Evolutionary conservation across 2,888 invertebrate genomes (phyloP).

Genomic region (Lissocephala sabroskyi): DNA sequence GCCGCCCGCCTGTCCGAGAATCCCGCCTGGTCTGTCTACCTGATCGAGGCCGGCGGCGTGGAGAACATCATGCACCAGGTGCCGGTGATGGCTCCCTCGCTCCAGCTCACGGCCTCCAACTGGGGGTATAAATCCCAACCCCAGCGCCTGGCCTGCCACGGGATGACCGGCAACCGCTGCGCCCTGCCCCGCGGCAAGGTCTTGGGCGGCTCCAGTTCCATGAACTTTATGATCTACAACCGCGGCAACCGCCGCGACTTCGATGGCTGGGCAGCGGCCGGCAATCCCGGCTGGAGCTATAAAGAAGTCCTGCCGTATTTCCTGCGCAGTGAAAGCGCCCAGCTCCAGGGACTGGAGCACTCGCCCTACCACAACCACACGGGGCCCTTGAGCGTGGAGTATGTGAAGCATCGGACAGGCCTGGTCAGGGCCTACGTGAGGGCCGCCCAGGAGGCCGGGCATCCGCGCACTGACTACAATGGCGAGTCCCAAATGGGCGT

Average conservation of each 20-base stretch:
- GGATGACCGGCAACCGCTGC: constrained; percentile 71
- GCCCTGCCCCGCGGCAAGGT: constrained; percentile 75
- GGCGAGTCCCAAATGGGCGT: constrained; percentile 78
- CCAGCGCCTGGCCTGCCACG: constrained; percentile 76
- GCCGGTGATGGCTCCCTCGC: constrained; percentile 61
- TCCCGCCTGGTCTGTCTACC: constrained; percentile 72
- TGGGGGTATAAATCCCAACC: constrained; percentile 82
- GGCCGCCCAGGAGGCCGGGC: constrained; percentile 79
- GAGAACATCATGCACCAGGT: constrained; percentile 69
- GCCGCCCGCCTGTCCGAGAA: constrained; percentile 72
- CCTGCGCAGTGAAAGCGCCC: constrained; percentile 75
- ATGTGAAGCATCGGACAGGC: constrained; percentile 75
- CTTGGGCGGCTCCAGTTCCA: constrained; percentile 76
- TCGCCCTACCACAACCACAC: constrained; percentile 76
- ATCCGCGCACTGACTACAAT: constrained; percentile 81
- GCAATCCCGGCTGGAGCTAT: constrained; percentile 84
- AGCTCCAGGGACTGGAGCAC: constrained; percentile 72
- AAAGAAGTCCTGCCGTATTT: constrained; percentile 77
- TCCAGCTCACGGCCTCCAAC: constrained; percentile 75
- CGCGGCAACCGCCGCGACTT: constrained; percentile 83
- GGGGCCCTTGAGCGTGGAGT: constrained; percentile 78
- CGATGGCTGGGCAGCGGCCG: constrained; percentile 79
- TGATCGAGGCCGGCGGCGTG: constrained; percentile 74
- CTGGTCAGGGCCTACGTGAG: constrained; percentile 75
- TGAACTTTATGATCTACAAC: constrained; percentile 82